A percentile compares a stretch with the other conserved stretches of the same genome.
Conservation (phyloP, 2,113 vertebrate species). For the Gymnorhina tibicen region DNA sequence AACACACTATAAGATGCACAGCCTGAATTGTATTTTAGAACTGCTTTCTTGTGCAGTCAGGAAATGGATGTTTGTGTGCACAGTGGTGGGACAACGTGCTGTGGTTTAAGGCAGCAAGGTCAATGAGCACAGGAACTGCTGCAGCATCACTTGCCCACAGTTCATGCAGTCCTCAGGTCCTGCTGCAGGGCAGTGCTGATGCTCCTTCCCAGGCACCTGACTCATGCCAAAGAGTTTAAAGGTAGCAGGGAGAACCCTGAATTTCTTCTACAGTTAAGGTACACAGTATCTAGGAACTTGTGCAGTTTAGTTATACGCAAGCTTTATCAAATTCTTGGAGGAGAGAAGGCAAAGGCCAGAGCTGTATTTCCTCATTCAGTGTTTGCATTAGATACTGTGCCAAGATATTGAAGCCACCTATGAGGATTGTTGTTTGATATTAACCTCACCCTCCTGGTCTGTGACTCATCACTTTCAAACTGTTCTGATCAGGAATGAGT, state of each 20-base stretch:
- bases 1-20: not conserved
- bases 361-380: not conserved
- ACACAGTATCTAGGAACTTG: not conserved
- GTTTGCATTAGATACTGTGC: not conserved
- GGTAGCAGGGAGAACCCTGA: not conserved
- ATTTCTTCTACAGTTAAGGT: not conserved
- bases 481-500: not conserved
- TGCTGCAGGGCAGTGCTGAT: not conserved
- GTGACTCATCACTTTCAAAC: not conserved
- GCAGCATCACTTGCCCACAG: not conserved
- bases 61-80: not conserved
- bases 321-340: not conserved
- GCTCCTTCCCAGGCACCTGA: not conserved
- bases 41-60: not conserved
- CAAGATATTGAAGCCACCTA: not conserved
- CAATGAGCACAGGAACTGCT: not conserved
- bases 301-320: not conserved
- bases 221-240: not conserved
- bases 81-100: fast-evolving
- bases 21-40: not conserved
- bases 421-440: not conserved
- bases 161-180: not conserved
- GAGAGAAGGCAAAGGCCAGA: not conserved
- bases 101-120: not conserved
- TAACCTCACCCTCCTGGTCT: not conserved